Evolutionary conservation across 2,888 invertebrate species (phyloP).

Genomic region (Gisinianus flammeolus): DNA sequence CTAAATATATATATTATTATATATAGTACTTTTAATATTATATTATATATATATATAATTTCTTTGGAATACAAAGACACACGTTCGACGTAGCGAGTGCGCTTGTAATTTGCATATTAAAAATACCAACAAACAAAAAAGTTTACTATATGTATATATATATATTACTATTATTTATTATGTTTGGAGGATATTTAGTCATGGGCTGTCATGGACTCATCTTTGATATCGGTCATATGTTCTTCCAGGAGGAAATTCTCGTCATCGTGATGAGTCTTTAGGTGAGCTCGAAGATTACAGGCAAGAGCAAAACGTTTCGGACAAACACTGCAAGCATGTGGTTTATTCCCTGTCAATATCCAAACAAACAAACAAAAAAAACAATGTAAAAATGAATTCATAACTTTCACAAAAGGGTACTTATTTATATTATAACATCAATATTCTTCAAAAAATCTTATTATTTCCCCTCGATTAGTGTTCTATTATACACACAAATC

Average conservation of each 20-base stretch:
- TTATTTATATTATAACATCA: background rate
- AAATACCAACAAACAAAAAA: too few relatives aligned
- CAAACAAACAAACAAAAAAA: background rate
- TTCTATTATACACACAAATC: too few relatives aligned
- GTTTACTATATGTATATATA: too few relatives aligned
- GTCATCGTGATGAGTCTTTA: conserved; percentile 75
- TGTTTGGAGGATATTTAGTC: conserved; percentile 17
- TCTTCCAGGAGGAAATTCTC: conserved; percentile 42
- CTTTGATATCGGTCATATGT: conserved; percentile 40
- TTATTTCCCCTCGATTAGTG: too few relatives aligned
- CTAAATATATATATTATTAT: too few relatives aligned
- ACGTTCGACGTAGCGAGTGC: too few relatives aligned
- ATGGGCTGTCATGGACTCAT: conserved; percentile 35
- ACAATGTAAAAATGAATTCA: background rate
- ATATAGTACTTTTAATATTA: too few relatives aligned
- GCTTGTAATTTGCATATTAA: too few relatives aligned
- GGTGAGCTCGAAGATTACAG: conserved; percentile 74
- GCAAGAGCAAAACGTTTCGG: conserved; percentile 75
- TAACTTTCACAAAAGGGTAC: background rate
- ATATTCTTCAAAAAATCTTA: background rate
- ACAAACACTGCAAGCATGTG: conserved; percentile 74
- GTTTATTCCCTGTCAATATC: conserved; percentile 70
- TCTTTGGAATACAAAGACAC: too few relatives aligned
- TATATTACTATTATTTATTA: too few relatives aligned
- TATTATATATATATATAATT: too few relatives aligned